Evolutionary conservation across 2,113 vertebrate genomes (phyloP), one percentile per base, ranked within the genome.

Genomic region (Melanerpes formicivorus): DNA sequence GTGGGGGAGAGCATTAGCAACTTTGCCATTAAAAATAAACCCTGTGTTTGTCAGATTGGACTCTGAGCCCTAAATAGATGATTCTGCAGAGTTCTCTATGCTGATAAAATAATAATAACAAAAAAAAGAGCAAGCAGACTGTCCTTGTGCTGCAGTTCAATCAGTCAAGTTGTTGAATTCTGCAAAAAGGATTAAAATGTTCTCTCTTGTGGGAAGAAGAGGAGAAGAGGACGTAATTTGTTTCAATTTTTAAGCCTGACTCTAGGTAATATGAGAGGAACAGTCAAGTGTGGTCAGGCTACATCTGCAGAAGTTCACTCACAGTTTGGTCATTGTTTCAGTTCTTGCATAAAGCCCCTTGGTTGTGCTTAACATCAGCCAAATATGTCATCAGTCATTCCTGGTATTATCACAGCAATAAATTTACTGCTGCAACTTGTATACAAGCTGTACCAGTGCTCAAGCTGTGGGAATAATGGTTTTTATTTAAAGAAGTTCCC

Each of bases 221-320:
- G 26, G 76, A 90, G 37, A 69, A 29, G 76, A 90, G 37, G 58
- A 59, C 2, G 5, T 52, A 4, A 48, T 80, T 63, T 66, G 40
- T 92, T 90, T 46, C 48, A 84, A 29, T 34, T 84, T 81, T 92
- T 67, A 58, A 94, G 14, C 15, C 48, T 55, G 40, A 50, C 63
- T 87, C 77, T 65, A 50, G 40, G 59, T 87, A 84, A 87, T 50
- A 29, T 14, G 54, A 91, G 87, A 92, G 84, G 48, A 95, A n/a
- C 46, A 82, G 71, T 73, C 18, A 54, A 32, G 42, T 75, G 8
- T 17, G 32, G 83, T 65, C 23, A 2, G 77, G 44, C 13, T 52
- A 67, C 90, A 92, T 92, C 91, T 95, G 92, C 83, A 81, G 80
- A 37, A 67, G 59, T 91, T 93, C 54, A 9, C 72, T 87, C 70